A percentile compares a stretch with the other conserved stretches of the same genome.
Conservation (phyloP, 2,888 invertebrate species). For the Drosophila dives region DNA sequence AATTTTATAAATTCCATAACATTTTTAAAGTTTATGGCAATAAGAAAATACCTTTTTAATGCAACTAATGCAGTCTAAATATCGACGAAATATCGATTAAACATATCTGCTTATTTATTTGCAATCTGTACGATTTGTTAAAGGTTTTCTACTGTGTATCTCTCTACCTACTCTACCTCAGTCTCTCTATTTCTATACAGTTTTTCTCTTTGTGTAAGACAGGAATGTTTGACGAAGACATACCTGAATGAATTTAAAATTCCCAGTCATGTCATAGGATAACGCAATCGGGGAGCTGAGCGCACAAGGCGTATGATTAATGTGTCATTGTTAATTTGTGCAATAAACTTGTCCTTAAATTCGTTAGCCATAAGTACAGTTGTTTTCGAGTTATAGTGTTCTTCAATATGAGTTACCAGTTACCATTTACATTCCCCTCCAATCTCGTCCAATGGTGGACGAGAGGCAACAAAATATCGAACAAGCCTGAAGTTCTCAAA, state of each 20-base stretch:
- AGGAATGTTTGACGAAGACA: constrained; percentile 5
- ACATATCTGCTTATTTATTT: background rate
- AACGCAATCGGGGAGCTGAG: constrained; percentile 32
- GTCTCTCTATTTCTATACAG: background rate
- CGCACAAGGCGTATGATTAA: constrained; percentile 65
- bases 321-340: constrained; percentile 64
- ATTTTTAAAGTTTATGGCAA: background rate
- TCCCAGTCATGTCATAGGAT: constrained; percentile 46
- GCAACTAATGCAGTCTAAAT: too few species aligned
- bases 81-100: too few species aligned
- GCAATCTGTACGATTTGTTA: background rate
- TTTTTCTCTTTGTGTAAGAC: constrained; percentile 3
- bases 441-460: background rate
- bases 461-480: constrained; percentile 54
- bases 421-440: background rate
- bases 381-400: constrained; percentile 22
- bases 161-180: background rate
- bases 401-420: constrained; percentile 13
- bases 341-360: constrained; percentile 59
- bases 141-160: background rate
- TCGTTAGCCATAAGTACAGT: constrained; percentile 30
- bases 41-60: background rate
- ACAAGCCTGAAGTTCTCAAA: constrained; percentile 36
- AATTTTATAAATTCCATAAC: background rate
- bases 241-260: constrained; percentile 53